Conservation (phyloP, 2,888 invertebrate genomes). For the Ormyrus thymus region DNA sequence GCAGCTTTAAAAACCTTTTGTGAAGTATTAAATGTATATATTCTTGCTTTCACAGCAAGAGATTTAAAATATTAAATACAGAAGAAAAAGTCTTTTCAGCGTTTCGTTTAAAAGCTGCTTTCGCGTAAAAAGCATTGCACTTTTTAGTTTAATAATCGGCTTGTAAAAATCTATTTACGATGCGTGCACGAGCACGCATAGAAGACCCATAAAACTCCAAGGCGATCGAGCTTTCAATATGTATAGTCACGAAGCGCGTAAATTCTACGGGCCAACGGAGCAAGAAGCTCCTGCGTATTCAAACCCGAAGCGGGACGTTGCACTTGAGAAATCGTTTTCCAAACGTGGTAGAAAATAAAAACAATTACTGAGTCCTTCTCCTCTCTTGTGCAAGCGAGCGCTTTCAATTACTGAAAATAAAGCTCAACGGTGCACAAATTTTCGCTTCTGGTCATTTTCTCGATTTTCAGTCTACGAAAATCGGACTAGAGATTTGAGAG, state of each 20-base stretch:
- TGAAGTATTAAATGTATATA: no score
- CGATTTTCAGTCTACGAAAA: no score
- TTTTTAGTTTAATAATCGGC: neutral
- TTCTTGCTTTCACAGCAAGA: no score
- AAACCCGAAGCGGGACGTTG: neutral
- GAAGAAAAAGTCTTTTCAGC: no score
- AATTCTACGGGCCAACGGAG: constrained; percentile 11
- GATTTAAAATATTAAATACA: no score
- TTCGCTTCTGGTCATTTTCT: no score
- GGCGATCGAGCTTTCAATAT: constrained; percentile 22
- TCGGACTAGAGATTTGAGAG: no score
- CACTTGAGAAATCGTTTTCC: constrained; percentile 1
- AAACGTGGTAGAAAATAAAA: constrained; percentile 1
- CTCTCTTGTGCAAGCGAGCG: no score
- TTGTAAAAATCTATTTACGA: constrained; percentile 23
- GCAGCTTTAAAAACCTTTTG: no score
- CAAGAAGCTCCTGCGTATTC: constrained; percentile 27
- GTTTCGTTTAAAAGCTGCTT: no score
- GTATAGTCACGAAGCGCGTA: constrained; percentile 12
- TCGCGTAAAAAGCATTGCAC: neutral
- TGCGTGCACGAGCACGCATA: neutral
- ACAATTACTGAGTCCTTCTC: neutral
- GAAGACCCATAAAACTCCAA: constrained; percentile 23
- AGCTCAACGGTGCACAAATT: no score
- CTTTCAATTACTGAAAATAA: no score